phyloP scores from a whole-genome alignment of 92 coral and sea anemone species.

The Pocillopora meandrina region DNA sequence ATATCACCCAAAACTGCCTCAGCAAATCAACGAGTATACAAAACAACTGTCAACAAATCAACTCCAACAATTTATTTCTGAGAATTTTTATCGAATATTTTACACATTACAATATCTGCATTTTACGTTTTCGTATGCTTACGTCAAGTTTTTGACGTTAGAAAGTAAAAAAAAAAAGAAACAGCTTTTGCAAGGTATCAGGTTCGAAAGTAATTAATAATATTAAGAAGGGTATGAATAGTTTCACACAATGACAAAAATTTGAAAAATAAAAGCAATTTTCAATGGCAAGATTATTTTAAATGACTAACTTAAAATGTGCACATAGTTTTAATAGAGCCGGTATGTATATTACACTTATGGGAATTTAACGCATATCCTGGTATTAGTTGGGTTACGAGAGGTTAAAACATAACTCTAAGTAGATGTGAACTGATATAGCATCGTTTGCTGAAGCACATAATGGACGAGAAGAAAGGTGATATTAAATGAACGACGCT shows the following conservation, averaged over 20 bases:
- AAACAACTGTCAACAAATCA: background rate
- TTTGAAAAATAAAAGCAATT: too few relatives aligned
- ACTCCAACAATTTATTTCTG: slow-evolving; percentile 1
- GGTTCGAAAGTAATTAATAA: too few relatives aligned
- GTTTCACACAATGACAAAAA: too few relatives aligned
- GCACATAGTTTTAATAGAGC: background rate
- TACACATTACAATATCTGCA: background rate
- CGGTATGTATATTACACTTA: background rate
- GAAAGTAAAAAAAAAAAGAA: too few relatives aligned
- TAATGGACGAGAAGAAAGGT: background rate
- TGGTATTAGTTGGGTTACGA: background rate
- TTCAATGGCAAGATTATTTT: too few relatives aligned
- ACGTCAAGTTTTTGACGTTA: background rate
- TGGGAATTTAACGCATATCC: background rate
- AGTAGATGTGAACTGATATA: background rate
- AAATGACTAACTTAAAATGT: background rate
- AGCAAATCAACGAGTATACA: background rate
- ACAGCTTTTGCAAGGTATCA: too few relatives aligned
- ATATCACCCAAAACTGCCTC: background rate
- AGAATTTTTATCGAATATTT: background rate
- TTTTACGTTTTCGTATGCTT: background rate
- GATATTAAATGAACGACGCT: background rate
- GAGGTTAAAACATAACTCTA: background rate
- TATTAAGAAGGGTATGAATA: too few relatives aligned
- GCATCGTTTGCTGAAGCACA: background rate